These are phyloP conservation scores for Drosophila affinis DNA, from an alignment of 2,888 invertebrate genomes.

Conservation along the genomic window DNA sequence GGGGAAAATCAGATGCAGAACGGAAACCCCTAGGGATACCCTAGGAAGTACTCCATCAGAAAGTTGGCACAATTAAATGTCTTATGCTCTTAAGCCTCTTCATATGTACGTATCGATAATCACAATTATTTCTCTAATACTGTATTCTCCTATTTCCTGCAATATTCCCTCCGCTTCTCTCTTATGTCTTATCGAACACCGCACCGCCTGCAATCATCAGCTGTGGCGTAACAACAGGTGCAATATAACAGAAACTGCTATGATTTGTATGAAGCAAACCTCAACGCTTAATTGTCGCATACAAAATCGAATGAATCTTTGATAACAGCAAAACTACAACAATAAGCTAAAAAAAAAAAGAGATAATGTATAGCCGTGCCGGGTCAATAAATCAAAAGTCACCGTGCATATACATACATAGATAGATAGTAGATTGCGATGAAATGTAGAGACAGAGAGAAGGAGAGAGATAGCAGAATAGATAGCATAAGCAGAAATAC, in stretches of 20 bases:
- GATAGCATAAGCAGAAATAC: constrained; percentile 7
- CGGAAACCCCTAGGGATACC: not conserved
- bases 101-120: not conserved
- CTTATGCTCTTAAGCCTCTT: not conserved
- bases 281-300: constrained; percentile 20
- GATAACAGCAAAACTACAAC: constrained; percentile 24
- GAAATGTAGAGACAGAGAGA: constrained; percentile 4
- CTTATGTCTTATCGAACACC: not conserved
- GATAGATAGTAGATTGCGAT: constrained; percentile 1
- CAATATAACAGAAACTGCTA: constrained; percentile 11
- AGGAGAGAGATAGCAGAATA: constrained; percentile 6
- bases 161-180: not conserved
- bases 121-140: too few relatives aligned
- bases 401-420: constrained; percentile 11
- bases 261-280: constrained; percentile 24
- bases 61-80: too few relatives aligned
- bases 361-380: constrained; percentile 25
- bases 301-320: constrained; percentile 30
- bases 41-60: not conserved
- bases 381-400: constrained; percentile 47
- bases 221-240: constrained; percentile 24
- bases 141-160: not conserved
- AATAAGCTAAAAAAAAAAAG: not conserved
- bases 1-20: constrained; percentile 8
- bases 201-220: not conserved